phyloP scores from a whole-genome alignment of 1,140 invertebrate genomes.

The Trissolcus basalis region DNA sequence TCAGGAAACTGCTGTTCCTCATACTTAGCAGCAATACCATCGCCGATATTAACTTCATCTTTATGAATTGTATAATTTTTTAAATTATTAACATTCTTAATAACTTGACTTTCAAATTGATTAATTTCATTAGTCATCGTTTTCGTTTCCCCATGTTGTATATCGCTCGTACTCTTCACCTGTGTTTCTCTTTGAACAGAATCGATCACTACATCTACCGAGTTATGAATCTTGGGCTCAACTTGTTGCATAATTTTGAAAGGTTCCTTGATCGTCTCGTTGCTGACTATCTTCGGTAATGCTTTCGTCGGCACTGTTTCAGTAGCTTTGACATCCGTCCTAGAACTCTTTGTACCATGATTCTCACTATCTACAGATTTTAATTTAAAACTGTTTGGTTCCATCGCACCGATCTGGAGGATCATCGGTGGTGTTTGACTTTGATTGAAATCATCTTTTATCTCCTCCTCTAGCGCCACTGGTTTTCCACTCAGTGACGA shows the following conservation, averaged over 20 bases:
- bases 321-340: conserved; percentile 14
- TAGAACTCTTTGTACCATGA: conserved; percentile 23
- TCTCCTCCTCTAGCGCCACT: conserved; percentile 78
- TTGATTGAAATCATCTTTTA: conserved; percentile 76
- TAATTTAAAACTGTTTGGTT: conserved; percentile 76
- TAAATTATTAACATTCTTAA: conserved; percentile 17
- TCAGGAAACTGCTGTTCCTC: conserved; percentile 22
- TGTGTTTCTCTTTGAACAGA: conserved; percentile 7
- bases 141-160: conserved; percentile 15
- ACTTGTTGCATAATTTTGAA: conserved; percentile 67
- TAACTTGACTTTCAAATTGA: conserved; percentile 25
- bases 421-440: conserved; percentile 79
- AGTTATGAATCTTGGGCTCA: conserved; percentile 25
- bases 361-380: conserved; percentile 57
- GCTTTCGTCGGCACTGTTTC: conserved; percentile 54
- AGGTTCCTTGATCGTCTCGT: conserved; percentile 68
- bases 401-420: conserved; percentile 80
- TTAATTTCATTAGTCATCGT: conserved; percentile 27
- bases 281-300: conserved; percentile 68
- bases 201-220: conserved; percentile 25
- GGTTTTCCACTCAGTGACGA: conserved; percentile 78
- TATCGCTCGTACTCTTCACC: conserved; percentile 8
- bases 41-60: conserved; percentile 17
- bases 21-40: conserved; percentile 29
- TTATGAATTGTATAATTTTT: conserved; percentile 32